These are phyloP conservation scores for Mallotus villosus DNA, from an alignment of 2,797 vertebrate genomes.

Conservation along the genomic window DNA sequence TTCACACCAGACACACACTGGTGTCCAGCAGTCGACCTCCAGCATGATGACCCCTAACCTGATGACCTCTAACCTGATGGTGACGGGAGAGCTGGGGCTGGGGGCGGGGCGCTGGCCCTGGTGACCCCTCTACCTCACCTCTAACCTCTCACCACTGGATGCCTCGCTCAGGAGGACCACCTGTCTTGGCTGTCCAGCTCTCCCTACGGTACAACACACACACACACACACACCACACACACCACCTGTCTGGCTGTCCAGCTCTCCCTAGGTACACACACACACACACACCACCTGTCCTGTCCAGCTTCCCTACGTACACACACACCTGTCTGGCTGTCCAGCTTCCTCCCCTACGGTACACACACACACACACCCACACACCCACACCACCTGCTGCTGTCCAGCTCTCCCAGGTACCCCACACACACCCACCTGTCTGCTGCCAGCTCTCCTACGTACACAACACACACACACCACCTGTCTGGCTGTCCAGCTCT, in stretches of 20 bases:
- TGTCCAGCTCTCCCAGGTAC: no score
- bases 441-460: no score
- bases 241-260: no score
- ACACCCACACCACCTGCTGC: no score
- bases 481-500: no score
- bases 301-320: no score
- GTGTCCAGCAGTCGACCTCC: constrained; percentile 80
- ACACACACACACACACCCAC: constrained; percentile 38
- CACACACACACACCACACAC: background rate
- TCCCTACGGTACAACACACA: constrained; percentile 82
- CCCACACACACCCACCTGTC: background rate
- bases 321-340: no score
- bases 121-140: constrained; percentile 88
- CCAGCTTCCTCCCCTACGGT: no score
- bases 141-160: constrained; percentile 92
- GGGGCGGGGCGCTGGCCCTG: constrained; percentile 87
- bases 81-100: constrained; percentile 87
- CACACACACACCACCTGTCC: no score
- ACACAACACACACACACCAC: background rate
- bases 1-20: constrained; percentile 87
- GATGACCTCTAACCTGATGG: constrained; percentile 79
- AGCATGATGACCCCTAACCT: constrained; percentile 75
- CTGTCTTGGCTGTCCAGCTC: constrained; percentile 94
- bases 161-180: constrained; percentile 84
- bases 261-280: constrained; percentile 1